Conservation (phyloP, 2,113 vertebrate genomes). For the Hippocampus mohnikei region DNA sequence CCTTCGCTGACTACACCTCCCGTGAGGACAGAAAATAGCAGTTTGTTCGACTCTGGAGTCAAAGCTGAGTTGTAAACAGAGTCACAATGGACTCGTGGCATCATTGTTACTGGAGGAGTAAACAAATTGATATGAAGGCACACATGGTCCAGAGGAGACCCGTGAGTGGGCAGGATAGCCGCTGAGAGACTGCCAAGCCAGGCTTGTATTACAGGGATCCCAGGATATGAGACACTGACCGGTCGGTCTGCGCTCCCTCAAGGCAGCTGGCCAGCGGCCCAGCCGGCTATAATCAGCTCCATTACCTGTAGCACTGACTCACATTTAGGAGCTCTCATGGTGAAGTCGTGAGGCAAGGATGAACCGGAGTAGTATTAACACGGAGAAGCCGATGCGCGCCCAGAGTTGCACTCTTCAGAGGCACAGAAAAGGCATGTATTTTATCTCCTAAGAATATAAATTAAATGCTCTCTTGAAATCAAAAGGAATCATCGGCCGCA, state of each 20-base stretch:
- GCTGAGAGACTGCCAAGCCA: conserved; percentile 57
- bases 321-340: conserved; percentile 59
- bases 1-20: background rate
- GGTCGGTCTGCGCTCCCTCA: conserved; percentile 62
- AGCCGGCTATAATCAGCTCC: conserved; percentile 70
- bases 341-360: conserved; percentile 39
- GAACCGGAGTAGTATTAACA: background rate
- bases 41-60: background rate
- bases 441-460: conserved; percentile 60
- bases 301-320: conserved; percentile 70
- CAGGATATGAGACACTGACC: conserved; percentile 71
- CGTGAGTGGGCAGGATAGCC: conserved; percentile 57
- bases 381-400: conserved; percentile 16
- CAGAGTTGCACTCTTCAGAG: conserved; percentile 5
- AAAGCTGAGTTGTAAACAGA: background rate
- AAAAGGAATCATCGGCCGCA: conserved; percentile 64
- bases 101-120: conserved; percentile 37
- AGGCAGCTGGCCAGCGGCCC: conserved; percentile 65
- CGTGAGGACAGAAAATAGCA: conserved; percentile 8
- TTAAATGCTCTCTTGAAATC: conserved; percentile 63
- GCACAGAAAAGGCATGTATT: conserved; percentile 44
- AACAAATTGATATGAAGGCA: conserved; percentile 50
- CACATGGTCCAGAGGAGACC: conserved; percentile 22
- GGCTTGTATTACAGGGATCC: conserved; percentile 71
- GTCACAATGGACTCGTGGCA: conserved; percentile 4